Conservation (phyloP, 1,140 invertebrate species). For the Sarcophaga peregrina region DNA sequence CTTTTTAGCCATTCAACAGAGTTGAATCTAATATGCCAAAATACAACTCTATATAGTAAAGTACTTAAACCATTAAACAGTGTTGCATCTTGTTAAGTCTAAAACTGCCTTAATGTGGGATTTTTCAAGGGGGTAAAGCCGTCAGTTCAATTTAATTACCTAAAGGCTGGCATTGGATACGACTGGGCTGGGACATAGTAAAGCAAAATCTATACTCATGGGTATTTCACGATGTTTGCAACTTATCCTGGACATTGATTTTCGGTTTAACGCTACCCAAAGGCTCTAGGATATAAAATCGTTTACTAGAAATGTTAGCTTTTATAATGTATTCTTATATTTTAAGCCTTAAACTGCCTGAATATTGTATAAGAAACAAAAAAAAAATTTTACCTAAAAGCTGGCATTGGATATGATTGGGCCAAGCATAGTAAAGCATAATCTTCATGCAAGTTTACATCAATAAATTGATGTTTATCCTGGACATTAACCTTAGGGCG, state of each 20-base stretch:
- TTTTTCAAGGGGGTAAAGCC: too few species aligned
- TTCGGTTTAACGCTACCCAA: slow-evolving; percentile 78
- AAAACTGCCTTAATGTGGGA: slow-evolving; percentile 17
- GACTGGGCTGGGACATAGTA: slow-evolving; percentile 76
- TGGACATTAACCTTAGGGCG: slow-evolving; percentile 74
- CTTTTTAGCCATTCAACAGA: too few species aligned
- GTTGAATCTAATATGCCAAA: too few species aligned
- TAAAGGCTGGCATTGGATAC: slow-evolving; percentile 76
- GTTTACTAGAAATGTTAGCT: not conserved
- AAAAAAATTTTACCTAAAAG: slow-evolving; percentile 75
- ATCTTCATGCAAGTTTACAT: slow-evolving; percentile 73
- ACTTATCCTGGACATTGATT: slow-evolving; percentile 71
- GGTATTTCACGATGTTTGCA: slow-evolving; percentile 59
- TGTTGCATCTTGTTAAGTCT: not conserved
- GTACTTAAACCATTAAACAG: too few species aligned
- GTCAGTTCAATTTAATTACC: slow-evolving; percentile 67
- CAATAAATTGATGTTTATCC: slow-evolving; percentile 70
- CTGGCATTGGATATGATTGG: slow-evolving; percentile 77
- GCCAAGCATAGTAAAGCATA: slow-evolving; percentile 72
- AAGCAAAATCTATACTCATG: slow-evolving; percentile 67
- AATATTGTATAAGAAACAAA: slow-evolving; percentile 29
- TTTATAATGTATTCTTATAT: not conserved
- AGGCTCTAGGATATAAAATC: slow-evolving; percentile 71
- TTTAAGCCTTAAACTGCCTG: slow-evolving; percentile 48
- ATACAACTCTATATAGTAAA: too few species aligned